Percentiles rank a stretch among this genome's conserved stretches.
Evolutionary conservation across 2,797 vertebrate species (phyloP).

Genomic region (Schizothorax lantsangensis): DNA sequence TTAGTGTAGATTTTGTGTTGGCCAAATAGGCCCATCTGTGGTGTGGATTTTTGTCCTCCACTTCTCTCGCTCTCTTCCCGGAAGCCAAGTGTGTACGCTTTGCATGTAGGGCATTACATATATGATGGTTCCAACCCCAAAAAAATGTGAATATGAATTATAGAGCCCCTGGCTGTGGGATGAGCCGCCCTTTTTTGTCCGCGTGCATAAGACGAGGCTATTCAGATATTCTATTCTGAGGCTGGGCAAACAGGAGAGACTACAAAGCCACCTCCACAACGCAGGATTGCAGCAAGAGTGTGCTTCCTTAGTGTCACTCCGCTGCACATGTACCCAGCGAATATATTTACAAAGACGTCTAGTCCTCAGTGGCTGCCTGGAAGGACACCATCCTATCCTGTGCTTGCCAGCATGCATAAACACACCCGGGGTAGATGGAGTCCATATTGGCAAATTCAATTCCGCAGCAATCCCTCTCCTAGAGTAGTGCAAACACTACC

Average conservation of each 20-base stretch:
- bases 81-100: not conserved
- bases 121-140: not conserved
- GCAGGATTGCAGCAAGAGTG: constrained; percentile 39
- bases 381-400: constrained; percentile 40
- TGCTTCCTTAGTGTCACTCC: constrained; percentile 39
- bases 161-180: not conserved
- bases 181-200: not conserved
- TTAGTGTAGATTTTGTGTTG: constrained; percentile 27
- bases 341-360: constrained; percentile 39
- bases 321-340: constrained; percentile 23
- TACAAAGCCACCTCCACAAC: constrained; percentile 51
- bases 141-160: not conserved
- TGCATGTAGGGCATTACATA: constrained; percentile 2
- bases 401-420: constrained; percentile 37
- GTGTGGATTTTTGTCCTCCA: constrained; percentile 26
- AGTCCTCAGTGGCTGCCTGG: constrained; percentile 38
- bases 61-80: not conserved
- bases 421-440: constrained; percentile 32
- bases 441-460: constrained; percentile 42
- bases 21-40: constrained; percentile 49
- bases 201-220: not conserved
- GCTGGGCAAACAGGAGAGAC: constrained; percentile 53
- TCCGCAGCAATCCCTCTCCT: constrained; percentile 22
- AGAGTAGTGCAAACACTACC: constrained; percentile 7
- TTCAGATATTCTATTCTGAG: constrained; percentile 56